Base-by-base conservation (phyloP, 2,888 invertebrate genomes). In the Seira sanloemensis region DNA sequence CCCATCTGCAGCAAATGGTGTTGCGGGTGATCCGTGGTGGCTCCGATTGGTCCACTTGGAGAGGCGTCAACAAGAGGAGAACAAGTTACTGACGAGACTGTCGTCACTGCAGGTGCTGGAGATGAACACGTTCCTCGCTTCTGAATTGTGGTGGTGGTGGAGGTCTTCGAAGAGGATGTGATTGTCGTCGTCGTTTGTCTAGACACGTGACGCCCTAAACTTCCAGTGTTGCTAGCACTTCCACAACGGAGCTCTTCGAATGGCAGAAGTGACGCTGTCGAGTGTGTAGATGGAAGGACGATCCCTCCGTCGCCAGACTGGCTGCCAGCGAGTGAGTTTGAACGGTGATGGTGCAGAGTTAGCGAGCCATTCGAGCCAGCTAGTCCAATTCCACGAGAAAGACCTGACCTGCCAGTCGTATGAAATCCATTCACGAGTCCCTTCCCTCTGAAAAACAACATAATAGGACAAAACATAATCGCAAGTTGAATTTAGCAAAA, bases 1-100 rank as follows among this genome's bases (percentile, higher is more conserved):
- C 93, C 93, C 89, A 93, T 91, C 89, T 91, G 91, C 77, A 91
- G 89, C 89, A 81, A 78, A 62, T 81, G 85, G 27, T 85, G 85
- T 18, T 54, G 21, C 18, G 2, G 73, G 73, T 24, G 78, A 2
- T 75, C 74, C 62, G 77, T 79, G 78, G 79, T 46, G 65, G 66
- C 71, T 62, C 74, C 84, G 23, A 71, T 69, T 37, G 79, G 16
- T 26, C 46, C 80, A 54, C 74, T 67, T 19, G 72, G 65, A 37
- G 84, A 65, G 9, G 65, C 46, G 18, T 67, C 83, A 7, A 77
- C 68, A 18, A 82, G 25, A 2, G 80, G 81, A 18, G 85, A 85
- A 0, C 72, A 37, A 23, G 76, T 4, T 0, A 72, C 69, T 4
- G 72, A n/a, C 5, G 54, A 12, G 1, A 72, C 73, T 9, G 50